Percentiles rank a stretch among this genome's conserved stretches.
Conservation (phyloP, 2,113 vertebrate genomes). For the Anoplopoma fimbria region DNA sequence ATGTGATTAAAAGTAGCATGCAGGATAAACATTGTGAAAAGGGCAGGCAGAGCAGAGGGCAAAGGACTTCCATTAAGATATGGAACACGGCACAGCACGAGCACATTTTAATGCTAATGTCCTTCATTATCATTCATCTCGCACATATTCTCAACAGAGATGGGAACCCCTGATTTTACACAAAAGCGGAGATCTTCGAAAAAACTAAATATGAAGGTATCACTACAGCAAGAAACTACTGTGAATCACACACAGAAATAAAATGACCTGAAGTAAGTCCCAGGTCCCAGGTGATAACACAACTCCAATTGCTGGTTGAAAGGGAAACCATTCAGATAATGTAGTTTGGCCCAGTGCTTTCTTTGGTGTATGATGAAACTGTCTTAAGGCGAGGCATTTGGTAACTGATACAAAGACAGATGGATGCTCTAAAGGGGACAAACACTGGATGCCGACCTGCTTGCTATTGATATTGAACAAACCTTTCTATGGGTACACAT, state of each 20-base stretch:
- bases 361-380: constrained; percentile 6
- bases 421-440: background rate
- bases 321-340: background rate
- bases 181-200: background rate
- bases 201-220: constrained; percentile 4
- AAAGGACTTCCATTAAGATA: constrained; percentile 5
- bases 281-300: background rate
- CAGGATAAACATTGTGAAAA: background rate
- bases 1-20: background rate
- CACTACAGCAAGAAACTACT: background rate
- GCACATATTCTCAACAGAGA: background rate
- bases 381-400: background rate
- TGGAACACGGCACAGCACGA: constrained; percentile 12
- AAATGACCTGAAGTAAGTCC: background rate
- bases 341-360: background rate
- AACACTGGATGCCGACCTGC: background rate
- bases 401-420: background rate
- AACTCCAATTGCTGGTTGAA: background rate
- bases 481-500: background rate
- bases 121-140: constrained; percentile 7
- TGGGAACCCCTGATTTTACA: constrained; percentile 2
- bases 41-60: background rate
- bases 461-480: background rate
- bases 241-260: background rate
- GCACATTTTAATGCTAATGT: constrained; percentile 41